Evolutionary conservation across 2,888 invertebrate species (phyloP), one percentile per base, ranked within the genome.

Genomic region (Caradrina clavipalpis): DNA sequence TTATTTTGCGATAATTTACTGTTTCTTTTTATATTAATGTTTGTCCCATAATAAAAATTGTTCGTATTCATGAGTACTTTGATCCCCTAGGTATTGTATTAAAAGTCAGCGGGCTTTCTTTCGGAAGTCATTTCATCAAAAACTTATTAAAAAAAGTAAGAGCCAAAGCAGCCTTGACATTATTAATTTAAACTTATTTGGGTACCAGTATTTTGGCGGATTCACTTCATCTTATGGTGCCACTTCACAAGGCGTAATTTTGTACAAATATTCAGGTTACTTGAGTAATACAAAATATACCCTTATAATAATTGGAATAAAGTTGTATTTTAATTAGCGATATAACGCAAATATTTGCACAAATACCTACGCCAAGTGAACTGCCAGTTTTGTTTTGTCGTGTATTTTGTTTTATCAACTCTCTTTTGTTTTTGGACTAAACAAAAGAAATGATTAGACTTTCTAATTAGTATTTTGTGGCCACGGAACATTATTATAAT

Each of bases 401-500:
- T n/a, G 53, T 35, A 1, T 45, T 71, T 51, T n/a, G 31, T 61
- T 55, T 50, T 22, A 17, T 65, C 17, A 31, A 42, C 31, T 50
- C 6, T 19, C 6, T 42, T 64, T 73, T 65, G 42, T 50, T 58
- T 71, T 22, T 49, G 17, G 31, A 54, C 17, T 1, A 50, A 64
- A 17, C 39, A 47, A 49, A 65, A 22, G 31, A 58, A 54, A 45
- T 45, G 5, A 55, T 45, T 45, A 45, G 8, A 45, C 53, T 42
- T 55, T 72, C 22, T 22, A 66, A 55, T 50, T 10, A 35, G 15
- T 53, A 15, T 45, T 42, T 73, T 64, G 53, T 22, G 57, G 57
- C 22, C 42, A 4, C 4, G 22, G 7, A 45, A 35, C 10, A 49
- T 47, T 22, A 22, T 67, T 26, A 31, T 39, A 15, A 39, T 45